Conservation (phyloP, 92 coral and sea anemone genomes). For the Actinostola sp. region DNA sequence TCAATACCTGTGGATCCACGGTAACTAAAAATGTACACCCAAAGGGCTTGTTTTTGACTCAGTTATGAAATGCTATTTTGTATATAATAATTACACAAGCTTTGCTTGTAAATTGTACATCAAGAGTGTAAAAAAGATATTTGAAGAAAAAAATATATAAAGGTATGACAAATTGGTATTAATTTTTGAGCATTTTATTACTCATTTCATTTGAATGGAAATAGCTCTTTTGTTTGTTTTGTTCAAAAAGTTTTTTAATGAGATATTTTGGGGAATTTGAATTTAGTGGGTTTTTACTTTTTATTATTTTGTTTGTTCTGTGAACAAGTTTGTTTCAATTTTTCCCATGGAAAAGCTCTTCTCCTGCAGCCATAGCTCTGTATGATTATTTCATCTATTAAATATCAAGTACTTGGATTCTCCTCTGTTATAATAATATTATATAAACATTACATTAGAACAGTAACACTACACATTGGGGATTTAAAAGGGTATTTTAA, state of each 20-base stretch:
- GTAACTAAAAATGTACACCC: no score
- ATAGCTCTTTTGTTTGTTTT: neutral
- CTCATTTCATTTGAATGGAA: neutral
- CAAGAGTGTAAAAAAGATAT: no score
- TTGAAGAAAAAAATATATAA: no score
- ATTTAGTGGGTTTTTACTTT: neutral
- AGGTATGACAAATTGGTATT: neutral
- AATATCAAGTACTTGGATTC: conserved; percentile 3
- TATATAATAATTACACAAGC: no score
- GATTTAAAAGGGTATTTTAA: conserved; percentile 22
- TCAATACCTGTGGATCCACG: no score
- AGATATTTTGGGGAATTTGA: neutral
- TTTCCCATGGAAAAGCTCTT: conserved; percentile 27
- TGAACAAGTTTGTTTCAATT: conserved; percentile 11
- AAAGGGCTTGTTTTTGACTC: no score
- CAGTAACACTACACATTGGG: neutral
- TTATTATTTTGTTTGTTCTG: conserved; percentile 9
- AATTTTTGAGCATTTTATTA: neutral
- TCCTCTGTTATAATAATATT: neutral
- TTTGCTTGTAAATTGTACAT: no score
- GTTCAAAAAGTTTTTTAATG: neutral
- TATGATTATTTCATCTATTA: neutral
- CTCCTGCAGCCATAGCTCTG: neutral
- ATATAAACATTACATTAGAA: neutral
- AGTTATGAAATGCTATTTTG: no score